Conservation (phyloP, 2,797 vertebrate species). For the Microctenopoma lineatum region DNA sequence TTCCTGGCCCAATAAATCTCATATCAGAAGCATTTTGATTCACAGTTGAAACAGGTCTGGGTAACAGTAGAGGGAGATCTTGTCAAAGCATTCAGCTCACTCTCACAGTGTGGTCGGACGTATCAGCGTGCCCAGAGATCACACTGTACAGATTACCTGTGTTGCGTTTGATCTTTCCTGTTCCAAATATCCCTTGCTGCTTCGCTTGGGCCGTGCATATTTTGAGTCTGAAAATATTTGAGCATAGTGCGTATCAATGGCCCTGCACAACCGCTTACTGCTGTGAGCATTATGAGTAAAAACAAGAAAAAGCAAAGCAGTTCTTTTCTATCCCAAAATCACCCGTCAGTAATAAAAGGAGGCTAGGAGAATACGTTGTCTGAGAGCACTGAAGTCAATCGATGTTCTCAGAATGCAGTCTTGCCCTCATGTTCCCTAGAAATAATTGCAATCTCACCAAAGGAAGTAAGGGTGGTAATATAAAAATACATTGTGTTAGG, state of each 20-base stretch:
- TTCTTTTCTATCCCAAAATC: conserved; percentile 44
- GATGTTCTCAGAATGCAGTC: conserved; percentile 21
- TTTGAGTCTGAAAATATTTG: conserved; percentile 56
- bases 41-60: conserved; percentile 70
- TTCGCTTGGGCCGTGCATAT: conserved; percentile 63
- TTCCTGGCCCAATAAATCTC: conserved; percentile 68
- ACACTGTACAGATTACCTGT: conserved; percentile 69
- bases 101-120: conserved; percentile 61
- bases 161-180: conserved; percentile 68
- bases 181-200: conserved; percentile 60
- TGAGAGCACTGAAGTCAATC: conserved; percentile 36
- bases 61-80: conserved; percentile 72
- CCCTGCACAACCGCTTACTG: conserved; percentile 33
- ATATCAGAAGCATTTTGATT: conserved; percentile 78
- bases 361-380: conserved; percentile 18
- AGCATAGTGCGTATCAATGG: conserved; percentile 35
- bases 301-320: conserved; percentile 19
- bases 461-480: conserved; percentile 48
- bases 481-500: conserved; percentile 67
- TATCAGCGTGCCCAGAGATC: conserved; percentile 68
- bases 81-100: conserved; percentile 72
- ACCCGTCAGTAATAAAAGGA: conserved; percentile 26
- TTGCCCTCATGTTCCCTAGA: conserved; percentile 39
- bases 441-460: conserved; percentile 55
- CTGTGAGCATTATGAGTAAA: conserved; percentile 49